Conservation (phyloP, 1,140 invertebrate genomes). For the Diabrotica virgifera region DNA sequence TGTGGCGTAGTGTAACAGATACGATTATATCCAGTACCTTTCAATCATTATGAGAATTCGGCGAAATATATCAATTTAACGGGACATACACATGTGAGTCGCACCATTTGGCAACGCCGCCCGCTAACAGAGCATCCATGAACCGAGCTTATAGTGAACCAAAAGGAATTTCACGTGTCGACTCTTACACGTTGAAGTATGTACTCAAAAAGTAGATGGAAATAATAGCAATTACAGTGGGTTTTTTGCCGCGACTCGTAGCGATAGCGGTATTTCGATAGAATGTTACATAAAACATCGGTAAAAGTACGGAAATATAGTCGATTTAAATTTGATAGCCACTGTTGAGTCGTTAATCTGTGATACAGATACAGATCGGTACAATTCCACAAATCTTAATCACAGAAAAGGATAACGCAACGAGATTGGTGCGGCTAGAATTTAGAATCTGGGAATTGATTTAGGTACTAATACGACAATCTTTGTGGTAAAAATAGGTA, state of each 20-base stretch:
- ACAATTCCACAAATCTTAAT: no score
- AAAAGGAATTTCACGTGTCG: constrained; percentile 26
- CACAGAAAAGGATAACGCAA: no score
- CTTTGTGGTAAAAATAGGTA: no score
- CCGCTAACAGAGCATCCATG: not conserved
- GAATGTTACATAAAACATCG: not conserved
- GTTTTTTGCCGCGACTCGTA: constrained; percentile 7
- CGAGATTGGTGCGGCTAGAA: no score
- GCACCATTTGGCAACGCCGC: constrained; percentile 11
- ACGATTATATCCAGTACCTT: no score
- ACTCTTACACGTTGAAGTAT: constrained; percentile 21
- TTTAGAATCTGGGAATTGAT: no score
- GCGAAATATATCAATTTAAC: no score
- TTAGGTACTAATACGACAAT: no score
- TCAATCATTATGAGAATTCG: no score
- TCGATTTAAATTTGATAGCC: not conserved
- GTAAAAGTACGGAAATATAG: not conserved
- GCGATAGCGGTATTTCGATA: not conserved
- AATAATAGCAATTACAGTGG: constrained; percentile 22
- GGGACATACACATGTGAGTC: no score
- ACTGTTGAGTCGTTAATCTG: not conserved
- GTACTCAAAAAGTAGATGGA: constrained; percentile 19
- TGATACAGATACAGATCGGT: no score
- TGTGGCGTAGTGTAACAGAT: no score
- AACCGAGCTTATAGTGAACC: constrained; percentile 10